Evolutionary conservation across 2,888 invertebrate species (phyloP), one percentile per base, ranked within the genome.

Genomic region (Hydrotaea cyrtoneurina): DNA sequence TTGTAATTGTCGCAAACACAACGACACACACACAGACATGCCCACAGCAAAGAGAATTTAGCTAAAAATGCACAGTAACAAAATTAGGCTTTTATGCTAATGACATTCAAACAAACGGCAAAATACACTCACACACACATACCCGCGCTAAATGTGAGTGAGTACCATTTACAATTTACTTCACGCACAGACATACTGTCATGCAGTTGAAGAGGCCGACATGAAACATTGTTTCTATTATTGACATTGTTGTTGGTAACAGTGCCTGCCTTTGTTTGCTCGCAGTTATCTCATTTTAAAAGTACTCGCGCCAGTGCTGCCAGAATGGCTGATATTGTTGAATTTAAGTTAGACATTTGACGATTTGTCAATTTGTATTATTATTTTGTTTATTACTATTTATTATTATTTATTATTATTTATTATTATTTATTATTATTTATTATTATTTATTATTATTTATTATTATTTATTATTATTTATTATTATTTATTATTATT

Each of bases 81-180:
- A 66, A 78, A 59, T 75, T 78, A 36, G 69, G 74, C 53, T 64
- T 78, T 84, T 81, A 81, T 80, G 78, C 75, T 84, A 84, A 84
- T 78, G 84, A 81, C 43, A 78, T 78, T 81, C 26, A 75, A 83
- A 64, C 43, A 62, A 43, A 19, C 66, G 64, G 39, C 7, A 39
- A 8, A 66, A 59, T 23, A 66, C 26, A 39, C 73, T 31, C 26
- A 57, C 19, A 66, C 11, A 39, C 21, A 59, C 31, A 59, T 15
- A 39, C n/a, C 15, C 64, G 59, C 10, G 1, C 57, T 57, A 13
- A 50, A 23, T 43, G 31, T 31, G 13, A 76, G 66, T 53, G 64
- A 53, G 50, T 31, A 53, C 4, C 71, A 71, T 75, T 71, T 36
- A 26, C 21, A 17, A 39, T n/a, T 17, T 26, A 26, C 8, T 31